Conservation (phyloP, 2,797 vertebrate species). For the Acomys russatus region DNA sequence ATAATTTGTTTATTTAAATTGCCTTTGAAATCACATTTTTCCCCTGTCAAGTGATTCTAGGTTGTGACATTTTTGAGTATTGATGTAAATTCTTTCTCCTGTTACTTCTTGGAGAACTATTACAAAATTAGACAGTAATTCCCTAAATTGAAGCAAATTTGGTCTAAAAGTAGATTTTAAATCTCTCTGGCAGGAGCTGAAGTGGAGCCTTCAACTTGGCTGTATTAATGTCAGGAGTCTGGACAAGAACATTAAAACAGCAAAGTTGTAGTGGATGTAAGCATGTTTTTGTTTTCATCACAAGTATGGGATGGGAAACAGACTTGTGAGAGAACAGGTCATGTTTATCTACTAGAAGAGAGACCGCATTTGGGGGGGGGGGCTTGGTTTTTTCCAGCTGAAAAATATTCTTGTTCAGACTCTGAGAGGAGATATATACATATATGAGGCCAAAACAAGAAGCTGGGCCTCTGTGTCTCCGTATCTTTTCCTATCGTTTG, state of each 20-base stretch:
- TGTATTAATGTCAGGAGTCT: slow-evolving; percentile 57
- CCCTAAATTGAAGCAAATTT: slow-evolving; percentile 60
- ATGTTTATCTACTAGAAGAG: too few species aligned
- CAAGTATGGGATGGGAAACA: too few species aligned
- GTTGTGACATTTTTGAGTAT: slow-evolving; percentile 71
- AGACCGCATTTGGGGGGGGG: too few species aligned
- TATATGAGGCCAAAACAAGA: too few species aligned
- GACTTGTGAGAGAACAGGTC: too few species aligned
- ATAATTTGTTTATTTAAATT: slow-evolving; percentile 59
- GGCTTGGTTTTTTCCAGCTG: too few species aligned
- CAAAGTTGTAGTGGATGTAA: too few species aligned
- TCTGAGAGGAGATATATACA: too few species aligned
- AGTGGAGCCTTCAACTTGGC: slow-evolving; percentile 25
- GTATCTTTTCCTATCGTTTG: too few species aligned
- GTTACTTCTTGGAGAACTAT: slow-evolving; percentile 62
- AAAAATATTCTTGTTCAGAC: too few species aligned
- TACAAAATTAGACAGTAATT: slow-evolving; percentile 70
- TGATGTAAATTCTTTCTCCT: slow-evolving; percentile 60
- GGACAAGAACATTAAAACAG: slow-evolving; percentile 52
- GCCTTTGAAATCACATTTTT: slow-evolving; percentile 68
- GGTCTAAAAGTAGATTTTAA: slow-evolving; percentile 28
- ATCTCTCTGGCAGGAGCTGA: slow-evolving; percentile 64
- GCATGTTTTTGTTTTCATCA: too few species aligned
- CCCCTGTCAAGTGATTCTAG: slow-evolving; percentile 67
- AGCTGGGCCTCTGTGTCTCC: too few species aligned